Conservation (phyloP, 2,797 vertebrate genomes). For the Oophaga sylvatica region DNA sequence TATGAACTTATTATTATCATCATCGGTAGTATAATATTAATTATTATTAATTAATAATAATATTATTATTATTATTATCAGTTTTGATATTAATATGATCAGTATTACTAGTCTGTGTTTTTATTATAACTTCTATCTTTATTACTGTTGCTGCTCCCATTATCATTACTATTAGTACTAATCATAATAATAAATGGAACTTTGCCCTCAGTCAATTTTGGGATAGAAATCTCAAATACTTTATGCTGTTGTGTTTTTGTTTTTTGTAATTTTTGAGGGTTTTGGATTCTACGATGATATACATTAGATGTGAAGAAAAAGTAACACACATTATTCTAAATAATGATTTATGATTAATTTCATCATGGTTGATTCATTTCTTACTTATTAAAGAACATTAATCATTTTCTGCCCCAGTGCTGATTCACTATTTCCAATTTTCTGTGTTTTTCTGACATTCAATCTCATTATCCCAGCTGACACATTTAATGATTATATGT, state of each 20-base stretch:
- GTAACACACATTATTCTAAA: not conserved
- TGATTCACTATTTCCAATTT: constrained; percentile 29
- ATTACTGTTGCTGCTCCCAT: too few relatives aligned
- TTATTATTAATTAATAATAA: too few relatives aligned
- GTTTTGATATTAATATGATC: too few relatives aligned
- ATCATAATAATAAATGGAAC: too few relatives aligned
- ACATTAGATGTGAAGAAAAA: not conserved
- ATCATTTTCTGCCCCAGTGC: constrained; percentile 8
- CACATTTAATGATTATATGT: constrained; percentile 17
- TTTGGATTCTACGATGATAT: not conserved
- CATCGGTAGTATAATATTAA: too few relatives aligned
- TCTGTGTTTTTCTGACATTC: constrained; percentile 34
- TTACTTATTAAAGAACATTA: constrained; percentile 1
- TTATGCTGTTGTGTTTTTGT: too few relatives aligned
- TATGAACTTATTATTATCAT: too few relatives aligned
- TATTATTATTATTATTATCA: too few relatives aligned
- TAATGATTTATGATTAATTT: constrained; percentile 20
- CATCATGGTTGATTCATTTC: constrained; percentile 6
- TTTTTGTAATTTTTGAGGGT: not conserved
- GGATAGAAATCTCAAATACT: not conserved
- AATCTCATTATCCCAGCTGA: constrained; percentile 24
- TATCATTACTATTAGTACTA: too few relatives aligned
- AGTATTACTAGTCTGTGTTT: too few relatives aligned
- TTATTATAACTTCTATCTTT: not conserved
- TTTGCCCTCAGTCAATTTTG: not conserved